Base-by-base conservation (phyloP, 2,113 vertebrate genomes). In the Megaceryle torquata region DNA sequence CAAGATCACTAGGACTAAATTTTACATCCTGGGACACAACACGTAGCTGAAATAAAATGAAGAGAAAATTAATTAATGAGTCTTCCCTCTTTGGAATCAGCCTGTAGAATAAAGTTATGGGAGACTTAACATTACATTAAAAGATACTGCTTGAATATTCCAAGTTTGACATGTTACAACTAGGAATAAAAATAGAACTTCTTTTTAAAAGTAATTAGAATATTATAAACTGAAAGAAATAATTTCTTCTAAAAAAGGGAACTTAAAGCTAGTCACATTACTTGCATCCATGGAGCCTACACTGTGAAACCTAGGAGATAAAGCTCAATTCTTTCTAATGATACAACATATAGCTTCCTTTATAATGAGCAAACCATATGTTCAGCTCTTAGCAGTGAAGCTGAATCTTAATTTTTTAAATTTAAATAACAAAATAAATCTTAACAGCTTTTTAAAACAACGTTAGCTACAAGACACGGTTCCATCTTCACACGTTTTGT, bases 21-120 rank as follows among this genome's bases (percentile, higher is more conserved):
- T 98, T 98, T 89, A 99, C 99, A 81, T 99, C 99, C 95, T 99
- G 99, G 75, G 98, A 99, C 76, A 99, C 98, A 87, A 99, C 99
- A 65, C 99, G 98, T 39, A 99, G 97, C 99, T 99, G 95, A 95
- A 91, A 97, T n/a, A 96, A 71, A 92, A 97, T 83, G 13, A 79
- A 87, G 77, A 86, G 39, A 81, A 88, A 91, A 54, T 16, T 70
- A 83, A 74, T 86, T 61, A 88, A 60, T 41, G 28, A 77, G 17
- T 21, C 64, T 64, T 67, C 6, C 11, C 22, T 76, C 54, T 56
- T 81, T 61, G 11, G n/a, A 82, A 54, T 71, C 59, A 46, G 13
- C 5, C 31, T 3, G 3, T 26, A 57, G 13, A 67, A 83, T 57
- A 51, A 92, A 64, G 82, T 53, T 70, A 64, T 19, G 12, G 7